Evolutionary conservation across 1,140 invertebrate species (phyloP).

Genomic region (Carposina sasakii): DNA sequence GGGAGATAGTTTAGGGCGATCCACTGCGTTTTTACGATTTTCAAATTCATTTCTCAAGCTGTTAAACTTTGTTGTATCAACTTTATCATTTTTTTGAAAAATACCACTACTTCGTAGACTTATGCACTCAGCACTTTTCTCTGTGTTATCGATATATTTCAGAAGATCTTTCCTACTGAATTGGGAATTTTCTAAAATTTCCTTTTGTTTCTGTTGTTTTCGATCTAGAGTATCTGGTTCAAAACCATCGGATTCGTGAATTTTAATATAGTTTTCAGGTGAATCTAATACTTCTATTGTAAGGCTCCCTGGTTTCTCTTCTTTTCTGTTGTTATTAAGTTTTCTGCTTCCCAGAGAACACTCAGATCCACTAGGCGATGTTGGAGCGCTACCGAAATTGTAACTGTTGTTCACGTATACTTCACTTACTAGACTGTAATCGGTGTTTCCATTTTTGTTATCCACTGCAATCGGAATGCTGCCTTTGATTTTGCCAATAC

Average conservation of each 20-base stretch:
- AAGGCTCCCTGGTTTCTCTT: constrained; percentile 78
- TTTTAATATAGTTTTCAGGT: constrained; percentile 78
- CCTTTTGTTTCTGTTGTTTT: constrained; percentile 79
- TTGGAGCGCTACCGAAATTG: constrained; percentile 75
- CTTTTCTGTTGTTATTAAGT: constrained; percentile 60
- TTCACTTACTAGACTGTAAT: constrained; percentile 82
- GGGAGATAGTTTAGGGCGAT: constrained; percentile 36
- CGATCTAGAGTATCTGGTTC: constrained; percentile 89
- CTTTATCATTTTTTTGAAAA: constrained; percentile 70
- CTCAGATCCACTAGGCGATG: constrained; percentile 76
- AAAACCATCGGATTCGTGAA: constrained; percentile 82
- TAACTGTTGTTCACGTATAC: constrained; percentile 87
- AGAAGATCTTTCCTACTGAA: constrained; percentile 53
- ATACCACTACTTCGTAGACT: constrained; percentile 73
- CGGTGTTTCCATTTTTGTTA: constrained; percentile 36
- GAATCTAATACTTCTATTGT: constrained; percentile 87
- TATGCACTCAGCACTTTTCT: constrained; percentile 74
- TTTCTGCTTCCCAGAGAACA: constrained; percentile 74
- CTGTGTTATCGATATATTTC: constrained; percentile 72
- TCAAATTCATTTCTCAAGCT: constrained; percentile 84
- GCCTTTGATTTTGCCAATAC: constrained; percentile 53
- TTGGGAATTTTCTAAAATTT: constrained; percentile 49
- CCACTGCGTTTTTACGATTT: constrained; percentile 65
- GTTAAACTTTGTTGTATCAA: constrained; percentile 72
- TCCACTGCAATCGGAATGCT: constrained; percentile 11